Base-by-base conservation (phyloP, 2,888 invertebrate species). In the Auanema freiburgensis region DNA sequence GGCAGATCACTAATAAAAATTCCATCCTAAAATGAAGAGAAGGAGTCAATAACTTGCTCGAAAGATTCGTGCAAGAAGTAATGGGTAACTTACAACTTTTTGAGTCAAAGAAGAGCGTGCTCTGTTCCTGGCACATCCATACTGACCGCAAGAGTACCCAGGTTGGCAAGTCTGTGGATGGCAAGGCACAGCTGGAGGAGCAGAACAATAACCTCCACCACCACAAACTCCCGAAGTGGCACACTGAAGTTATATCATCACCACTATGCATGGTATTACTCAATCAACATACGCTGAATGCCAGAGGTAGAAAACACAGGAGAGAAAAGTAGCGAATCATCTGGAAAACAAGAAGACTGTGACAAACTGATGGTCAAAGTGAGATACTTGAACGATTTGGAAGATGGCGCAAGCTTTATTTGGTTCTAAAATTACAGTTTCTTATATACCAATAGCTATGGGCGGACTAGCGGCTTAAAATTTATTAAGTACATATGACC, bases 71-170 rank as follows among this genome's bases (percentile, higher is more conserved):
- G 33, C 8, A 33, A 33, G 33, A 33, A 8, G 8, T 3, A 33
- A 33, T 5, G 33, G 33, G 33, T 18, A 23, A 59, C 57, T 44
- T 25, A 67, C 58, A 53, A 79, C 70, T 74, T 80, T 73, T 58
- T 75, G 66, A 1, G 79, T 81, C 54, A 81, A 52, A 0, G 79
- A 67, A 40, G 76, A 75, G 46, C 79, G 52, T 1, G 79, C 80
- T 60, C 79, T 57, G 57, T 79, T 81, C 24, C 80, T 56, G 5
- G 81, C 79, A 61, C 81, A 81, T n/a, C 81, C 81, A 59, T 81
- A 81, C 49, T 76, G 77, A 14, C 78, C 80, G 61, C 81, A 81
- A 3, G 79, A 72, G 52, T 81, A 81, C 12, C 81, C 81, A 4
- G 79, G 78, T 57, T 77, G 78, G 53, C 81, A 81, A 2, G 70